Percentiles rank a stretch among this genome's conserved stretches.
Conservation (phyloP, 2,113 vertebrate species). For the Corynorhinus townsendii region DNA sequence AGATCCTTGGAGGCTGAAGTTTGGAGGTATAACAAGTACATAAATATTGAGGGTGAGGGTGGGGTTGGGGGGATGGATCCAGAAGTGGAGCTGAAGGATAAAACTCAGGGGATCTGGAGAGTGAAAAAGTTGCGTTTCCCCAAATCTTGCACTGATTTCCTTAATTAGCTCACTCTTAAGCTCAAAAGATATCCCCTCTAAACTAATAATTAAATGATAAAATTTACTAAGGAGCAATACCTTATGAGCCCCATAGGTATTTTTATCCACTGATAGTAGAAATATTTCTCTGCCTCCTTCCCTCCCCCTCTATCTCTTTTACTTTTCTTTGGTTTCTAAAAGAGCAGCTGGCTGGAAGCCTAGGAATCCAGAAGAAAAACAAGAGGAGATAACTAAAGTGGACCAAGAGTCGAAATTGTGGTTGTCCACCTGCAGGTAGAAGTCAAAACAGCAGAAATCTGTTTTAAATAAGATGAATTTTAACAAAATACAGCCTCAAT, state of each 20-base stretch:
- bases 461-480: background rate
- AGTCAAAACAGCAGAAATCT: background rate
- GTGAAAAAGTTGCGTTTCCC: background rate
- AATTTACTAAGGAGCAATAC: background rate
- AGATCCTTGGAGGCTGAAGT: background rate
- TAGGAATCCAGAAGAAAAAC: background rate
- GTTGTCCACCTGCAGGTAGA: background rate
- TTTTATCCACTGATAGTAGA: background rate
- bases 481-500: background rate
- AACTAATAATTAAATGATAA: background rate
- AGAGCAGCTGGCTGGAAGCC: background rate
- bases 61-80: background rate
- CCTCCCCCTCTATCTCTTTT: background rate
- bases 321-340: slow-evolving; percentile 3
- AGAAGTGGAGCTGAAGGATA: background rate
- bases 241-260: background rate
- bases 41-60: background rate
- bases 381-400: background rate
- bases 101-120: background rate
- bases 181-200: background rate
- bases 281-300: too few species aligned
- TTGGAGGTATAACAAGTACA: background rate
- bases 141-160: background rate
- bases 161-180: background rate
- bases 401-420: background rate